A percentile compares a stretch with the other conserved stretches of the same genome.
These are phyloP conservation scores for Sebastes goodei DNA, from an alignment of 2,797 vertebrate genomes.

Conservation along the genomic window DNA sequence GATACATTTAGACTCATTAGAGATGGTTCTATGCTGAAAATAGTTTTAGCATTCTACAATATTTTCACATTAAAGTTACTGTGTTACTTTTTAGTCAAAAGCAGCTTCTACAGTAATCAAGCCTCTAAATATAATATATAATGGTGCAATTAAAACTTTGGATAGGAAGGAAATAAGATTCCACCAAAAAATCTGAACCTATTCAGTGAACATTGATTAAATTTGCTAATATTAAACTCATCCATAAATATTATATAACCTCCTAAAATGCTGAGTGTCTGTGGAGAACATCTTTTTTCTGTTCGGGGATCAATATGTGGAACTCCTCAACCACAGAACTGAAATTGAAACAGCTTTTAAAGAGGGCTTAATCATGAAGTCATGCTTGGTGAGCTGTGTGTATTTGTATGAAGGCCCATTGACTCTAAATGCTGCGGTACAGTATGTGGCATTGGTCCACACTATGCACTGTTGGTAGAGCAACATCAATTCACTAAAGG, in stretches of 20 bases:
- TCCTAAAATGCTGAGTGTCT: not conserved
- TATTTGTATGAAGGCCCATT: not conserved
- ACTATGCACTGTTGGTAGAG: not conserved
- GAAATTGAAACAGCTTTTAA: not conserved
- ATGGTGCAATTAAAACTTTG: not conserved
- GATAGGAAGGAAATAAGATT: not conserved
- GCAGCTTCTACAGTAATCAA: not conserved
- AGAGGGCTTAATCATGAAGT: not conserved
- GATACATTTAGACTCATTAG: not conserved
- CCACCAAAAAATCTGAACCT: not conserved
- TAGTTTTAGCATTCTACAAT: not conserved
- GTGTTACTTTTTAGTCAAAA: not conserved
- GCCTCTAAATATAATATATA: not conserved
- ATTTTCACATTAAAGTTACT: not conserved
- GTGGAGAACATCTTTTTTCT: not conserved
- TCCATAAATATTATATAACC: not conserved
- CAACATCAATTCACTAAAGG: conserved; percentile 2
- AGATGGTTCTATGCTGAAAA: not conserved
- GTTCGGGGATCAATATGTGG: not conserved
- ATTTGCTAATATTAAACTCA: not conserved
- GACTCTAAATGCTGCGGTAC: not conserved
- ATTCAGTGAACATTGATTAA: not conserved
- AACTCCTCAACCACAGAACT: not conserved
- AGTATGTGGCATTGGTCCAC: not conserved
- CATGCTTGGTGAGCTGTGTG: not conserved